Conservation (phyloP, 2,113 vertebrate genomes). For the Corythaixoides concolor region DNA sequence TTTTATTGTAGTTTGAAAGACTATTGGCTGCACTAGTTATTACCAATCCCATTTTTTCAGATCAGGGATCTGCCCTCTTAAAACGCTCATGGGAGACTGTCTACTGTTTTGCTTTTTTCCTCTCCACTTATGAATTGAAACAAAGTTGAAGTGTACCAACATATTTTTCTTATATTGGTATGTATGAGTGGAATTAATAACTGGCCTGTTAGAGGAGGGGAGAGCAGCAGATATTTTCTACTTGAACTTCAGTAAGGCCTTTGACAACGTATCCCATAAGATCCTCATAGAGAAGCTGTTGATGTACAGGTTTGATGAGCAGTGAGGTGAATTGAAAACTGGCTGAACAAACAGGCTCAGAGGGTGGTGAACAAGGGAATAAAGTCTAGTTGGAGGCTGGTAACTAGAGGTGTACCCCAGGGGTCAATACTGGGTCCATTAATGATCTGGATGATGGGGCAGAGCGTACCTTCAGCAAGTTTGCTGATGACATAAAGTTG, state of each 20-base stretch:
- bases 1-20: neutral
- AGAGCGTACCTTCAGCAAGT: too few species aligned
- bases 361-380: neutral
- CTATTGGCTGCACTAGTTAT: neutral
- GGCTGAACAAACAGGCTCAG: neutral
- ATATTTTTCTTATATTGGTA: neutral
- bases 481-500: too few species aligned
- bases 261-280: neutral
- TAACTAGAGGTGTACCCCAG: neutral
- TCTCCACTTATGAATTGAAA: neutral
- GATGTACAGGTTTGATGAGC: neutral
- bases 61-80: neutral
- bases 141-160: neutral
- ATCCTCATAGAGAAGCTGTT: neutral
- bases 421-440: too few species aligned
- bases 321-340: neutral
- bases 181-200: neutral
- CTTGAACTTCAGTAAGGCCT: neutral
- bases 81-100: neutral
- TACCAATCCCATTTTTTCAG: neutral
- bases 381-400: neutral
- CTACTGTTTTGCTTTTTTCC: neutral
- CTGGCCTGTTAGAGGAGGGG: neutral
- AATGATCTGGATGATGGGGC: too few species aligned
- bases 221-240: neutral